Percentiles rank a stretch among this genome's conserved stretches.
These are phyloP conservation scores for Eupristina koningsbergeri DNA, from an alignment of 1,140 invertebrate genomes.

Conservation along the genomic window DNA sequence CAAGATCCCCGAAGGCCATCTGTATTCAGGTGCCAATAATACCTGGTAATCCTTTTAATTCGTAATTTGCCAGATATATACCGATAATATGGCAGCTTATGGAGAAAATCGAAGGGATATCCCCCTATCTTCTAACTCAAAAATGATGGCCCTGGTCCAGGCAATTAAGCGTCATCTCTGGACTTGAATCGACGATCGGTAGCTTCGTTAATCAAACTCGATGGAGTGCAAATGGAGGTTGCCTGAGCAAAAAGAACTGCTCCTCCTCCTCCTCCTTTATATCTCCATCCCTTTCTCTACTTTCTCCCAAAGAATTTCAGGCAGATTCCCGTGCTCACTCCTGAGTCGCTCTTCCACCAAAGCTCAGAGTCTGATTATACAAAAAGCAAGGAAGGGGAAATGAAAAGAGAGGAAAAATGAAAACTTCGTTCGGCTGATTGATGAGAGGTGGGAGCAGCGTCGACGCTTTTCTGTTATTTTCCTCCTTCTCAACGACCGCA, in stretches of 20 bases:
- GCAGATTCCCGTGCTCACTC: not conserved
- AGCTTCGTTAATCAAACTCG: conserved; percentile 48
- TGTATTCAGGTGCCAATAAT: conserved; percentile 24
- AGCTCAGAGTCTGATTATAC: not conserved
- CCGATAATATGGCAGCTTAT: not conserved
- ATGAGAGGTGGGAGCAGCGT: conserved; percentile 21
- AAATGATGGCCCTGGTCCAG: conserved; percentile 38
- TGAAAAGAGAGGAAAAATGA: not conserved
- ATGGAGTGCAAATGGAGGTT: conserved; percentile 48
- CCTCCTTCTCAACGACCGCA: not conserved
- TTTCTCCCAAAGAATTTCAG: not conserved
- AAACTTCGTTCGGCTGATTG: conserved; percentile 22
- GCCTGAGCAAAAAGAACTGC: not conserved
- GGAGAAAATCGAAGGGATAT: not conserved
- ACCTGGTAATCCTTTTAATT: conserved; percentile 41
- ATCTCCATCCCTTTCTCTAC: not conserved
- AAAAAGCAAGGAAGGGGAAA: not conserved
- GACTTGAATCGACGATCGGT: conserved; percentile 28
- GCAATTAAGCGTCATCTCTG: conserved; percentile 45
- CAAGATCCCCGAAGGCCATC: not conserved
- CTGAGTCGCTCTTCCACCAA: not conserved
- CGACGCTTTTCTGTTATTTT: conserved; percentile 14
- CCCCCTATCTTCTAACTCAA: conserved; percentile 28
- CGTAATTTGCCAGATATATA: not conserved
- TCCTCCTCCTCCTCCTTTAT: not conserved